phyloP scores from a whole-genome alignment of 1,140 invertebrate genomes.

The Colletes gigas region DNA sequence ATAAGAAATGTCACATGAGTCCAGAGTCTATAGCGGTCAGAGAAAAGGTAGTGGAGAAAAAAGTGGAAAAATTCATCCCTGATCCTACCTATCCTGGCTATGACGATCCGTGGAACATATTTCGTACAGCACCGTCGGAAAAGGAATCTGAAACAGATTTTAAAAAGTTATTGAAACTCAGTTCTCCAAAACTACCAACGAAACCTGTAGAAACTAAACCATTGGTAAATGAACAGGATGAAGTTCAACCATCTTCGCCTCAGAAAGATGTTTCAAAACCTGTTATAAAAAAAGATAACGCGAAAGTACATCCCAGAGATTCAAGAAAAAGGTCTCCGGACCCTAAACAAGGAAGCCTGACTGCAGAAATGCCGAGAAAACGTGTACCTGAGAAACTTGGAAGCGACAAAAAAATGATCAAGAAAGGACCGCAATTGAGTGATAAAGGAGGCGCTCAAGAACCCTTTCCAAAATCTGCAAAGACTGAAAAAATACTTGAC shows the following conservation, averaged over 20 bases:
- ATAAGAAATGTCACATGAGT: conserved; percentile 31
- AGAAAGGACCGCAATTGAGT: not conserved
- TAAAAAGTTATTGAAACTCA: conserved; percentile 51
- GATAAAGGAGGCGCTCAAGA: not conserved
- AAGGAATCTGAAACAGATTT: conserved; percentile 50
- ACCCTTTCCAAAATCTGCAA: not conserved
- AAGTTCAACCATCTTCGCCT: not conserved
- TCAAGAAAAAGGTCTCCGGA: not conserved
- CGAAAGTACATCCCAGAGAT: not conserved
- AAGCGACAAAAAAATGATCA: not conserved
- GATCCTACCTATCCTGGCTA: conserved; percentile 52
- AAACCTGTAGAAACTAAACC: not conserved
- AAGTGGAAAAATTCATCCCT: conserved; percentile 44
- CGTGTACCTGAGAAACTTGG: not conserved
- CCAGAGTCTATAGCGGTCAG: conserved; percentile 10
- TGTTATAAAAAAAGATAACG: not conserved
- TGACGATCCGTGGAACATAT: conserved; percentile 56
- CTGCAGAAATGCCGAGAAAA: not conserved
- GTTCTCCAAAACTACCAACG: conserved; percentile 18
- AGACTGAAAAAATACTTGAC: not conserved
- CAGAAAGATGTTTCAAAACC: not conserved
- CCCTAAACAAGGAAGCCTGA: not conserved
- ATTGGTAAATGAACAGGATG: not conserved
- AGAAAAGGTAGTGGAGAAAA: not conserved
- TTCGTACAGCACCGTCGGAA: conserved; percentile 51